phyloP scores from a whole-genome alignment of 1,140 invertebrate species.

The Drosophila bipectinata region DNA sequence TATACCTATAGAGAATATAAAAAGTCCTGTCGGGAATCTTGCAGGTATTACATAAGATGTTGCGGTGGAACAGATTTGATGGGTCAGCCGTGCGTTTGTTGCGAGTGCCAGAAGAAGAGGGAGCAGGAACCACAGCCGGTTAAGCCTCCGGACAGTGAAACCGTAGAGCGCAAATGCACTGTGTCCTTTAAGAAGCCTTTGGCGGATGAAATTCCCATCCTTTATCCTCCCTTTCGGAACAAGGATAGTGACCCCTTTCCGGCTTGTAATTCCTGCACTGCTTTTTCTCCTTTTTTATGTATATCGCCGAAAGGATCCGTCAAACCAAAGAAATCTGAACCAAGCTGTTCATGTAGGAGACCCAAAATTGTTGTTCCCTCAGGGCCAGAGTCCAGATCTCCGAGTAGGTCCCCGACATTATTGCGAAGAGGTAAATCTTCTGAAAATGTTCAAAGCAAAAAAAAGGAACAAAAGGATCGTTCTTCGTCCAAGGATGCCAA shows the following conservation, averaged over 20 bases:
- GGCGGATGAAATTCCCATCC: not conserved
- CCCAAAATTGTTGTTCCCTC: slow-evolving; percentile 23
- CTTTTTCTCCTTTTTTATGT: not conserved
- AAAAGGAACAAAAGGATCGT: too few species aligned
- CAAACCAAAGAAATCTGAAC: not conserved
- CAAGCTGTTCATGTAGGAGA: not conserved
- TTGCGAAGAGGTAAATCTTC: not conserved
- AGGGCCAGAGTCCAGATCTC: not conserved
- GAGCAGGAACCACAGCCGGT: not conserved
- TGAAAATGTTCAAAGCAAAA: too few species aligned
- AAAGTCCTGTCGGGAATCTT: too few species aligned
- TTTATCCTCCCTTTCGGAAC: not conserved
- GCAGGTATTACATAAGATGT: not conserved
- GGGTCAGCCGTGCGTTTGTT: not conserved
- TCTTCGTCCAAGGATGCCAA: too few species aligned
- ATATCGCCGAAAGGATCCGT: not conserved
- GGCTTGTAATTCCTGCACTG: not conserved
- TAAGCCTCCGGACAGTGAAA: not conserved
- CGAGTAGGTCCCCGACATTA: not conserved
- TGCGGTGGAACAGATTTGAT: not conserved
- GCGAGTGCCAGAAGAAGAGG: not conserved
- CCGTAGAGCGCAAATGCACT: not conserved
- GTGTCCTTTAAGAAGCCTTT: slow-evolving; percentile 7
- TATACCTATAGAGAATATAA: not conserved
- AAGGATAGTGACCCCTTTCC: not conserved